Base-by-base conservation (phyloP, 1,140 invertebrate genomes). In the Polypedilum vanderplanki region DNA sequence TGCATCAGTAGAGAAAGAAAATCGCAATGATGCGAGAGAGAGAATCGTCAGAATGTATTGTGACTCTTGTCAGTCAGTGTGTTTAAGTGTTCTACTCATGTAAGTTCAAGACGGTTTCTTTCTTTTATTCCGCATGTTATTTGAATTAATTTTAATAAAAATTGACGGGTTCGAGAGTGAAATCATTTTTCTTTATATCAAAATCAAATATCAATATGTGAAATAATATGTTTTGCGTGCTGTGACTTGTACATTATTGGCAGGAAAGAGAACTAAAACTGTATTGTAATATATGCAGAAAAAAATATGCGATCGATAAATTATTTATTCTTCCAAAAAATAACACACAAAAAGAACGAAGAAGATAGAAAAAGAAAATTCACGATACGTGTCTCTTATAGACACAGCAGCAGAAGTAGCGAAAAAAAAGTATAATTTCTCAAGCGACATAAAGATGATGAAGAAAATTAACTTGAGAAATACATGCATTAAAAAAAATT, bases 201-300 rank as follows among this genome's bases (percentile, higher is more conserved):
- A 57, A 57, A 57, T 57, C 46, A 57, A n/a, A 12, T 15, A 57
- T 57, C 46, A 57, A 57, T 57, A n/a, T 57, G 46, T 57, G 46
- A n/a, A 57, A 57, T 15, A 57, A 57, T 57, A 57, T n/a, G 10
- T n/a, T n/a, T 57, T 57, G 46, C 46, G 46, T 57, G 46, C 4
- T 57, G 46, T 57, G 46, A 57, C n/a, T 15, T 57, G 3, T 33
- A 33, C 10, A 57, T 12, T 12, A 57, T n/a, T 57, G 46, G 46
- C 12, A 57, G 46, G n/a, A 57, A 57, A 57, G 41, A 57, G 9
- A 15, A 12, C 10, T 4, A 57, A 57, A 57, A 57, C 12, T 57
- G n/a, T 57, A 57, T 57, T 57, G 46, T 57, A 57, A 57, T 57
- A 57, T 57, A 57, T 57, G 46, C 46, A 57, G 46, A 57, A 57